Evolutionary conservation across 2,888 invertebrate species (phyloP), one percentile per base, ranked within the genome.

Genomic region (Marronus borbonicus): DNA sequence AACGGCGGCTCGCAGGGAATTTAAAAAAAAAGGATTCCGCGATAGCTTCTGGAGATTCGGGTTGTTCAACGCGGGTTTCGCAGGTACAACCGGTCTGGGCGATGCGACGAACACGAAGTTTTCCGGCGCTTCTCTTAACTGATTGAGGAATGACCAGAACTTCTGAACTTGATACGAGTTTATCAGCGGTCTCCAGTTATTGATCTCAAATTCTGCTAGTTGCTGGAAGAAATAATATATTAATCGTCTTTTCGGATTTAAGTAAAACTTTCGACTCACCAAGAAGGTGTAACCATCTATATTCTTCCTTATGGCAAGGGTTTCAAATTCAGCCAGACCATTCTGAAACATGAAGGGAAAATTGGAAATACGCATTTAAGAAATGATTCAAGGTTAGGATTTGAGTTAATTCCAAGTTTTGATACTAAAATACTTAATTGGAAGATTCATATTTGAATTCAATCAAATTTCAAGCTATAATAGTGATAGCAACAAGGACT

Each of bases 271-370:
- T 60, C 10, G 76, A 78, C 81, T 83, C 79, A 83, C 84, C 76
- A 83, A 76, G 77, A 84, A 81, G 68, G 66, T 80, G 10, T 77
- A 58, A 10, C 83, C 84, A 65, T 83, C 80, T 14, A 83, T 72
- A 60, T 80, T 78, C 65, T 76, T 80, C 28, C 74, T 65, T 28
- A 50, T 39, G 8, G 83, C 77, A 28, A 83, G 74, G 4, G 76
- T 75, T 28, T 77, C 80, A 68, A 81, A 80, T 50, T 79, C 81
- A 3, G 62, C 77, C 50, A 80, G 80, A 12, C 81, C 82, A 75
- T 80, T 82, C 83, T 83, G 70, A 70, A 83, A 83, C 28, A 1
- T 66, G 20, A 49, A 17, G 1, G 24, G 2, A 39, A 39, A 5
- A 4, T 36, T 60, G 5, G 52, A 52, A 14, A 52, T 52, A 39